Evolutionary conservation across 2,888 invertebrate species (phyloP).

Genomic region (Tridacna crocea): DNA sequence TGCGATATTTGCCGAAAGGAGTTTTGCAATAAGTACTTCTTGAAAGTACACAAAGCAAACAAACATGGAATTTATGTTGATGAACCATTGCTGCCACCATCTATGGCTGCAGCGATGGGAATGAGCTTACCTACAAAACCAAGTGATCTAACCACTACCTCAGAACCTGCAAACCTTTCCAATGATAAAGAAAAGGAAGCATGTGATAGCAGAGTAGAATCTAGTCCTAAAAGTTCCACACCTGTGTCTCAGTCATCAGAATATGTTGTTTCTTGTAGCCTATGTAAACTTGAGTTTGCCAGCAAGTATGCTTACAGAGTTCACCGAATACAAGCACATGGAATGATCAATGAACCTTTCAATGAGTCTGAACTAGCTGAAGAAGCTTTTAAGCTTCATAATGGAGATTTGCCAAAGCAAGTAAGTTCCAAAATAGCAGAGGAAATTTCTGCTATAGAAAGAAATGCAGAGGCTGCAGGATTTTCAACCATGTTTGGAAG

Average conservation of each 20-base stretch:
- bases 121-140: constrained; percentile 61
- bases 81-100: constrained; percentile 61
- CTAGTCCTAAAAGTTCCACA: constrained; percentile 69
- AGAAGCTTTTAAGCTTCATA: constrained; percentile 62
- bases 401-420: constrained; percentile 60
- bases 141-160: constrained; percentile 67
- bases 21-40: constrained; percentile 83
- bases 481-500: constrained; percentile 81
- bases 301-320: constrained; percentile 90
- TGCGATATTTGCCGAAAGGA: constrained; percentile 93
- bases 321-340: constrained; percentile 81
- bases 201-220: constrained; percentile 64
- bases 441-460: constrained; percentile 64
- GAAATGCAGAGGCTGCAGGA: constrained; percentile 65
- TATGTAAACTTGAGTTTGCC: constrained; percentile 91
- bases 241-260: constrained; percentile 63
- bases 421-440: constrained; percentile 64
- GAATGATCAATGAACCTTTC: constrained; percentile 74
- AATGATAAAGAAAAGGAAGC: constrained; percentile 64
- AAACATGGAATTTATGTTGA: constrained; percentile 81
- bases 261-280: constrained; percentile 74
- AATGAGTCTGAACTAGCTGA: constrained; percentile 67
- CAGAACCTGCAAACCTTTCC: constrained; percentile 59
- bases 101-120: constrained; percentile 58
- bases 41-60: constrained; percentile 83